A percentile compares a stretch with the other conserved stretches of the same genome.
Evolutionary conservation across 1,140 invertebrate species (phyloP).

Genomic region (Neuroterus valhalla): DNA sequence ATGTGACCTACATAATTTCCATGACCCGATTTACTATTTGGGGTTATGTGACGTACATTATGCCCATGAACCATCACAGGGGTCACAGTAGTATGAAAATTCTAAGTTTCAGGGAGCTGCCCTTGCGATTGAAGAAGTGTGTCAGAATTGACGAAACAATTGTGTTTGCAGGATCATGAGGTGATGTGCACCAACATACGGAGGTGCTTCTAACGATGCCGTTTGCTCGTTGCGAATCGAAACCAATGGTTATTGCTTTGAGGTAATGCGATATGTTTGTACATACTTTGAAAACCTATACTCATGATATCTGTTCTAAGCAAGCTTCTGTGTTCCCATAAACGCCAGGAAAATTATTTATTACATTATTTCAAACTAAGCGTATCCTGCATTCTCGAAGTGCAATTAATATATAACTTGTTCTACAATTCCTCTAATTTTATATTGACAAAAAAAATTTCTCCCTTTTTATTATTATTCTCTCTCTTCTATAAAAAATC

Average conservation of each 20-base stretch:
- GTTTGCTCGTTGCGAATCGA: conserved; percentile 54
- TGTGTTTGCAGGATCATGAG: neutral
- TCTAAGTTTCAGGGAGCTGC: neutral
- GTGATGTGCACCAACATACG: conserved; percentile 22
- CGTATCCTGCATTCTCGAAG: too few species aligned
- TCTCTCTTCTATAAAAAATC: too few species aligned
- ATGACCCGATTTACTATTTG: too few species aligned
- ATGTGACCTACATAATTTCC: too few species aligned
- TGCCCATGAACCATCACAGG: too few species aligned
- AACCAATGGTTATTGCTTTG: conserved; percentile 66
- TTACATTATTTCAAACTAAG: neutral
- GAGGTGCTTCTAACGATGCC: conserved; percentile 39
- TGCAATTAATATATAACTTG: conserved; percentile 1
- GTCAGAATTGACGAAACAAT: neutral
- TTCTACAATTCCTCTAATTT: too few species aligned
- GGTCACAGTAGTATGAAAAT: neutral
- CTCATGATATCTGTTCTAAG: neutral
- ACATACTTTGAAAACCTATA: conserved; percentile 26
- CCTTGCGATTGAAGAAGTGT: conserved; percentile 3
- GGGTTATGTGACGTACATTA: too few species aligned
- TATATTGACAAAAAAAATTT: too few species aligned
- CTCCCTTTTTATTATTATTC: too few species aligned
- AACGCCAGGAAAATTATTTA: conserved; percentile 10
- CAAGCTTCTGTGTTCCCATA: conserved; percentile 23
- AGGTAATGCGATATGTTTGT: conserved; percentile 66